Evolutionary conservation across 2,888 invertebrate species (phyloP), one percentile per base, ranked within the genome.

Genomic region (Macrophya annulata): DNA sequence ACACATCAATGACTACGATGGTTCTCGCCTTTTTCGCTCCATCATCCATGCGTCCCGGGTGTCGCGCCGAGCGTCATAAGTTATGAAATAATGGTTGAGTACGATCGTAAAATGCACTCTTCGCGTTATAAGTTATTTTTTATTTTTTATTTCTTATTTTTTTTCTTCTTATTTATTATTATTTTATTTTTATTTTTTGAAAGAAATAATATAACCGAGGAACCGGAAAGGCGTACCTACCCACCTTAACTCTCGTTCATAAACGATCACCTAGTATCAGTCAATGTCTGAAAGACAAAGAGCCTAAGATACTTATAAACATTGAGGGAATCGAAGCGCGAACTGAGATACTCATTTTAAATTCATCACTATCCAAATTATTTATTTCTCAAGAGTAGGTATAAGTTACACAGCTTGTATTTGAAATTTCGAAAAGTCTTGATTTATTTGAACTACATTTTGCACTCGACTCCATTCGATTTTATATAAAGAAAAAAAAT

Each of bases 51-150:
- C 62, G 79, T 81, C 59, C 43, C 62, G 37, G 25, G 79, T 40
- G 40, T 51, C n/a, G 79, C 40, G 12, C 37, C 21, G 59, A 59
- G 40, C 51, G 15, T 59, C 40, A 51, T 81, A 43, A 81, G n/a
- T 81, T 81, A 81, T 81, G 25, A 81, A 81, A 81, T 81, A 81
- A 62, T 62, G 79, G 40, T 25, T 21, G 59, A 43, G 79, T 81
- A 6, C 25, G 79, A 81, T 81, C 79, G 59, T 62, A 62, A 81
- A 81, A 81, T 81, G 79, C 79, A 81, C 79, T 81, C 79, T 81
- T 62, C 43, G 51, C 79, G 79, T 40, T 21, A 43, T 51, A 62
- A 10, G 79, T 81, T 62, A 81, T 81, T 81, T 40, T 3, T 31
- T 31, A 31, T 31, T 62, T 81, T 59, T 62, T 43, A n/a, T n/a